Evolutionary conservation across 2,888 invertebrate species (phyloP), one percentile per base, ranked within the genome.

Genomic region (Aricia artaxerxes): DNA sequence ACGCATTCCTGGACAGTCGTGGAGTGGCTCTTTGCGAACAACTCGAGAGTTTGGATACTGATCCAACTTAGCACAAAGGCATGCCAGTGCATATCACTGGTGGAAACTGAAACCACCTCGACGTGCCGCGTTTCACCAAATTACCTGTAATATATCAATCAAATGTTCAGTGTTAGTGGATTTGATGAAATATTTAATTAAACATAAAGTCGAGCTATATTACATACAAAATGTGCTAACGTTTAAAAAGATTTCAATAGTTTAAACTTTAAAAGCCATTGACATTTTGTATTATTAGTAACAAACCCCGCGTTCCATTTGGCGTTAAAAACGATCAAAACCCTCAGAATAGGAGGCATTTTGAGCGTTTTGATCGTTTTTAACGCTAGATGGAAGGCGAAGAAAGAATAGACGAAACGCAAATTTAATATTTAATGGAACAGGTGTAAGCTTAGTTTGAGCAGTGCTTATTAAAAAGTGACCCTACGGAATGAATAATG

Each of bases 51-150:
- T 83, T 78, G 80, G 82, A 82, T 81, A 81, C 79, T 79, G 82
- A 81, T 82, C 82, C 79, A 83, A 83, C 83, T 84, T 83, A 81
- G 83, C 84, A 90, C 91, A 92, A 92, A 92, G 90, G 88, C 90
- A 85, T 88, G 87, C 91, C 90, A 88, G 88, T 87, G 87, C 86
- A 86, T 84, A 80, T 77, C 80, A 79, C 79, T 64, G 49, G 64
- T 35, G 44, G 61, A 75, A 64, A 38, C 75, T 44, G 75, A 38
- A 75, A 61, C 73, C 61, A 61, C 13, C 31, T 49, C 44, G 44
- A 69, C 69, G 35, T 24, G 7, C 64, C 31, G 31, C 69, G 69
- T 4, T 35, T 38, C 13, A 13, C 69, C 13, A 38, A 16, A 69
- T 69, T 69, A 69, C 69, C 69, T 69, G 16, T 24, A 69, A 69